A percentile compares a stretch with the other conserved stretches of the same genome.
Conservation (phyloP, 2,888 invertebrate genomes). For the Fabriciana adippe region DNA sequence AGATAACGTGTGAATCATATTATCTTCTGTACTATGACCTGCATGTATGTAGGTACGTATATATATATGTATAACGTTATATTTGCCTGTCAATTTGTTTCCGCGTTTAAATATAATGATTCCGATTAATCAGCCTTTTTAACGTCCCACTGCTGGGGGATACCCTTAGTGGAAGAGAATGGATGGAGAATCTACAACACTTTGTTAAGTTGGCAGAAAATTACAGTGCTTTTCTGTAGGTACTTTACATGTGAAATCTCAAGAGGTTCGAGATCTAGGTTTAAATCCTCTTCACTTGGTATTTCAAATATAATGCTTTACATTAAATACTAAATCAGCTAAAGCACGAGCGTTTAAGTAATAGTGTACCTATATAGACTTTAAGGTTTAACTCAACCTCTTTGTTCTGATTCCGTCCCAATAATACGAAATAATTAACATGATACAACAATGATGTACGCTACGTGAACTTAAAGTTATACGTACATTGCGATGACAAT, state of each 20-base stretch:
- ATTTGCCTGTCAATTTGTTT: not conserved
- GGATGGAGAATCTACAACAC: too few species aligned
- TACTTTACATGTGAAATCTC: too few species aligned
- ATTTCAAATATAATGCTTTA: not conserved
- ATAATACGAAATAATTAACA: constrained; percentile 27
- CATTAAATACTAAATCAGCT: not conserved
- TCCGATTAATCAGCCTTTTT: too few species aligned
- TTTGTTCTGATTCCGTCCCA: constrained; percentile 21
- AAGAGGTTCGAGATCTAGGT: too few species aligned
- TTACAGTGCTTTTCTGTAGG: too few species aligned
- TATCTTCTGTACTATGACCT: constrained; percentile 16
- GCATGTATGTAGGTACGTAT: not conserved
- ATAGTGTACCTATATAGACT: not conserved
- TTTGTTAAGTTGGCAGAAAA: too few species aligned
- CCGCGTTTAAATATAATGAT: too few species aligned
- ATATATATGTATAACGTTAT: not conserved
- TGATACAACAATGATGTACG: constrained; percentile 20
- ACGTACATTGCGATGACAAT: constrained; percentile 13
- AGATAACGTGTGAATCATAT: constrained; percentile 21
- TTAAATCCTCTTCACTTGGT: too few species aligned
- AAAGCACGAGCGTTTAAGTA: not conserved
- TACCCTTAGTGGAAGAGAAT: too few species aligned
- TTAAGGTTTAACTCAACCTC: constrained; percentile 2
- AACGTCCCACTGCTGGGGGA: not conserved
- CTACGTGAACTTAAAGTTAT: constrained; percentile 21